Percentiles rank a stretch among this genome's conserved stretches.
phyloP scores from a whole-genome alignment of 2,888 invertebrate genomes.

The Eristalis pertinax region DNA sequence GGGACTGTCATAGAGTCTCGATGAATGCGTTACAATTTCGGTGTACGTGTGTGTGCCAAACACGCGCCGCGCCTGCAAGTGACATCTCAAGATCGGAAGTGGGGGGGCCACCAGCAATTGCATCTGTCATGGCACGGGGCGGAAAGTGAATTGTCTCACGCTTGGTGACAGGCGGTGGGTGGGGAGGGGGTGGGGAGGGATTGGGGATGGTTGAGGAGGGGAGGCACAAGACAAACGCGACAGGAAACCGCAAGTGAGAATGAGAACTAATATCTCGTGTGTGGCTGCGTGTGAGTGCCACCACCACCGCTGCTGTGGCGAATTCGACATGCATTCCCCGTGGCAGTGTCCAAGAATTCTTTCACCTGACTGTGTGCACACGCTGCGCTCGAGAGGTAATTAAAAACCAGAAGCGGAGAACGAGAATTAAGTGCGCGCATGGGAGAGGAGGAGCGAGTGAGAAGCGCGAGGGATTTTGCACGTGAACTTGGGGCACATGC shows the following conservation, averaged over 20 bases:
- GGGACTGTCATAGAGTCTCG: neutral
- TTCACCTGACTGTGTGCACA: conserved; percentile 6
- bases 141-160: conserved; percentile 48
- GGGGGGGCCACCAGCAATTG: neutral
- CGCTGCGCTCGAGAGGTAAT: conserved; percentile 4
- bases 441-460: too few relatives aligned
- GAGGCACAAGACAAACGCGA: conserved; percentile 3
- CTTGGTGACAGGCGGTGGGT: too few relatives aligned
- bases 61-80: too few relatives aligned
- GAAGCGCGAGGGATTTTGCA: too few relatives aligned
- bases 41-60: neutral
- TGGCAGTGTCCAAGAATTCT: conserved; percentile 14
- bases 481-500: too few relatives aligned
- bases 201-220: too few relatives aligned
- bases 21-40: neutral
- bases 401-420: conserved; percentile 46
- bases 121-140: conserved; percentile 17
- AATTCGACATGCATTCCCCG: too few relatives aligned
- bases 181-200: too few relatives aligned
- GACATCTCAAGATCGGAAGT: too few relatives aligned
- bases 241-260: conserved; percentile 38
- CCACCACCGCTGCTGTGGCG: neutral
- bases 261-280: conserved; percentile 13
- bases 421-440: neutral
- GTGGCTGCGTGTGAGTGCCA: neutral